A percentile compares a stretch with the other conserved stretches of the same genome.
These are phyloP conservation scores for Eudyptes chrysolophus DNA, from an alignment of 2,113 vertebrate genomes.

Conservation along the genomic window DNA sequence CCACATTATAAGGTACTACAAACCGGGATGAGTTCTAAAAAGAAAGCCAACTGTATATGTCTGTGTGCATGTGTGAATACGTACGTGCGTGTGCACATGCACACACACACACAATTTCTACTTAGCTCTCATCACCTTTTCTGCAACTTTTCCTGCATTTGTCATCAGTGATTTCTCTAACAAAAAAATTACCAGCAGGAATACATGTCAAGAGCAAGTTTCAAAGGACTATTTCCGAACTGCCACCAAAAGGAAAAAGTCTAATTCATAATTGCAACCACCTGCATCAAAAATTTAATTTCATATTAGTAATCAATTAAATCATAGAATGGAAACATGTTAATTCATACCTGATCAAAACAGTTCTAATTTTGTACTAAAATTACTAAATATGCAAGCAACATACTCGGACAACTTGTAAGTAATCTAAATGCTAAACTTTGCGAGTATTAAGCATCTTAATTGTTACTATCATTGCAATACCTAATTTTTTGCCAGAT, in stretches of 20 bases:
- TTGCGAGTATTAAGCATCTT: background rate
- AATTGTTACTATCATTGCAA: background rate
- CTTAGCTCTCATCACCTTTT: background rate
- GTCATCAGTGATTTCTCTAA: background rate
- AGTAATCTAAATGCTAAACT: background rate
- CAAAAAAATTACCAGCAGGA: background rate
- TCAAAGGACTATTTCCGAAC: background rate
- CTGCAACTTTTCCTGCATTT: background rate
- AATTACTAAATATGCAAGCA: background rate
- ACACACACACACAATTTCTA: background rate
- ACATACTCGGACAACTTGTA: background rate
- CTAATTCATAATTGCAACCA: background rate
- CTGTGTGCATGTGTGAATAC: background rate
- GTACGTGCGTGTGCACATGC: rapidly evolving
- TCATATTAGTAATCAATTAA: background rate
- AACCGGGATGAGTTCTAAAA: background rate
- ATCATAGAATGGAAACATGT: background rate
- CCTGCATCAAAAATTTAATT: background rate
- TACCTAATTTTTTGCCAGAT: background rate
- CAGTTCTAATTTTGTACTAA: background rate
- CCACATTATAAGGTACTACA: background rate
- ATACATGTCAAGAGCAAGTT: background rate
- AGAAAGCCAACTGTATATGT: background rate
- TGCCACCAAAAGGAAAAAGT: background rate
- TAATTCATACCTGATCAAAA: background rate